phyloP scores from a whole-genome alignment of 1,140 invertebrate genomes.

The Philotrypesis tridentata region DNA sequence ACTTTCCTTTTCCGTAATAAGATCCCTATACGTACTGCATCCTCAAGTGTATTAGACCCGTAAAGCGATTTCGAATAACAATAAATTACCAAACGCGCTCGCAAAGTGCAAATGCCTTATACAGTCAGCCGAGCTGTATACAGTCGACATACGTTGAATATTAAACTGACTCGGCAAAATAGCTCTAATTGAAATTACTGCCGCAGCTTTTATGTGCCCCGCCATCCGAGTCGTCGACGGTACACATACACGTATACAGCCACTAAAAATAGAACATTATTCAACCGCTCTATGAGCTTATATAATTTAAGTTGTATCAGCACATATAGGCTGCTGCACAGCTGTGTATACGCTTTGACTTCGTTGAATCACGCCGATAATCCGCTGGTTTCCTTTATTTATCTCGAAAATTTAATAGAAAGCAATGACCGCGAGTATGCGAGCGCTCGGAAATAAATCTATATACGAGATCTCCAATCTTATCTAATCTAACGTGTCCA shows the following conservation, averaged over 20 bases:
- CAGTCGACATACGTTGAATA: not conserved
- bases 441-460: no score
- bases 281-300: not conserved
- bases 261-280: not conserved
- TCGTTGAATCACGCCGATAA: no score
- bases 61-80: not conserved
- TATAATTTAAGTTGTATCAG: not conserved
- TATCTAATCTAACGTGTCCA: not conserved
- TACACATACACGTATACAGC: no score
- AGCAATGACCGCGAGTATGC: not conserved
- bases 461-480: no score
- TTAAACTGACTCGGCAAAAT: not conserved
- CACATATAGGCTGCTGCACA: no score
- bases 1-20: not conserved
- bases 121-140: no score
- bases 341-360: no score
- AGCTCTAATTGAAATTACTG: not conserved
- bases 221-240: no score
- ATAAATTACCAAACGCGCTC: not conserved
- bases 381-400: no score
- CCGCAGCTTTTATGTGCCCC: no score
- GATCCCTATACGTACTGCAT: not conserved
- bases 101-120: not conserved
- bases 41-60: not conserved
- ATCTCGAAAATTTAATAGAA: not conserved